These are phyloP conservation scores for Sakesphorus luctuosus DNA, from an alignment of 2,113 vertebrate species.

Conservation along the genomic window DNA sequence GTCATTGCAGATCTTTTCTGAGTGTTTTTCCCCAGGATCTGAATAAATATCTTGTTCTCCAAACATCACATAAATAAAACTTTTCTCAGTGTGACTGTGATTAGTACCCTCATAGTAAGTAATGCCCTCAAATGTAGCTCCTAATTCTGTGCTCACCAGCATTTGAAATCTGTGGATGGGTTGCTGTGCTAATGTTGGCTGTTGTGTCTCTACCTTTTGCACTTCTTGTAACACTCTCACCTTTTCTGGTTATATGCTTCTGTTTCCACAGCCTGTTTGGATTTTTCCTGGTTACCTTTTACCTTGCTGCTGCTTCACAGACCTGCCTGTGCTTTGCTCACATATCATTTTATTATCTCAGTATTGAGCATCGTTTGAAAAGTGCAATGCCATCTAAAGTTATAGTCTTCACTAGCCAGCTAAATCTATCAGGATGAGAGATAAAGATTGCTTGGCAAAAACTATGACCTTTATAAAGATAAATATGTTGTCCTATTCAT, in stretches of 20 bases:
- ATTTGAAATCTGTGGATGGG: background rate
- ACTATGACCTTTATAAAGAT: constrained; percentile 30
- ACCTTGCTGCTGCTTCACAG: background rate
- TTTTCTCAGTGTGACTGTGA: background rate
- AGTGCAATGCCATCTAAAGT: background rate
- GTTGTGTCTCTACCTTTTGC: background rate
- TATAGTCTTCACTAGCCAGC: background rate
- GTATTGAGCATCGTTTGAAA: background rate
- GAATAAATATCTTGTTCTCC: background rate
- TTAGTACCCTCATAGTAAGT: background rate
- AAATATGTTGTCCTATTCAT: constrained; percentile 20
- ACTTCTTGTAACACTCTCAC: background rate
- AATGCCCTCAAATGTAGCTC: background rate
- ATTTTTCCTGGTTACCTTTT: background rate
- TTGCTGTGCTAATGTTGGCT: background rate
- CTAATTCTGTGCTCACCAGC: background rate
- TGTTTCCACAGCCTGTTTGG: background rate
- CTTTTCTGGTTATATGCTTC: background rate
- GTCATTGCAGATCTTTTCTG: background rate
- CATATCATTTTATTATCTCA: background rate
- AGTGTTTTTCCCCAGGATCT: background rate
- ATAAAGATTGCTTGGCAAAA: constrained; percentile 25
- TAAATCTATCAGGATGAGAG: background rate
- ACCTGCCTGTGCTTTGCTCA: background rate
- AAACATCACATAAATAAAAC: background rate